Conservation (phyloP, 2,888 invertebrate genomes). For the Chelonus formosanus region DNA sequence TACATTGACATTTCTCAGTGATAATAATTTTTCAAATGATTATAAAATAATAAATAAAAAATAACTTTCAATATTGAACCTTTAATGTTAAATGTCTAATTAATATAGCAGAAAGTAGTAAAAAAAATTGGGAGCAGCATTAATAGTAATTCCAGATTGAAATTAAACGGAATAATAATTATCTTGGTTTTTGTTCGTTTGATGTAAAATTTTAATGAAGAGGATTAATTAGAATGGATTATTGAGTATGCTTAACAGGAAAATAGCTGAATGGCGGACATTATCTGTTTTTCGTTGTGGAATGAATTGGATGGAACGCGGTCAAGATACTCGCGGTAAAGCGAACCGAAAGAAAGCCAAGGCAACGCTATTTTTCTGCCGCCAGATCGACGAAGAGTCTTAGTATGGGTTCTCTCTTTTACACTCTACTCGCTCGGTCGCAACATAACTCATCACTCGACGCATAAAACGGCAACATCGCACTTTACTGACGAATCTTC, state of each 20-base stretch:
- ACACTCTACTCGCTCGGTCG: conserved; percentile 23
- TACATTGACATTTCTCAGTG: too few relatives aligned
- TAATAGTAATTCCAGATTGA: too few relatives aligned
- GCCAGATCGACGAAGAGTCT: conserved; percentile 32
- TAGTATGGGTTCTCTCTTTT: conserved; percentile 16
- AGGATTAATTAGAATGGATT: too few relatives aligned
- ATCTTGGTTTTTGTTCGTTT: conserved; percentile 19
- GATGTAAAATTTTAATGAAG: neutral
- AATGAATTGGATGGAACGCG: conserved; percentile 30
- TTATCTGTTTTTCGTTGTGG: neutral
- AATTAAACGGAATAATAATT: neutral
- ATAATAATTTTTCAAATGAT: too few relatives aligned
- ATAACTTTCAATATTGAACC: too few relatives aligned
- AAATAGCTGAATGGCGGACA: neutral
- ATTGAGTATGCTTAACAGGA: neutral
- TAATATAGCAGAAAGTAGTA: too few relatives aligned
- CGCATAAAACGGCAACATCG: conserved; percentile 28
- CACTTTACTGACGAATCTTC: conserved; percentile 18
- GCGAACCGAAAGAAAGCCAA: conserved; percentile 46
- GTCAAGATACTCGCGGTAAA: conserved; percentile 31
- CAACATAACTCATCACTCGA: conserved; percentile 38
- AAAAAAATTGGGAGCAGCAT: too few relatives aligned
- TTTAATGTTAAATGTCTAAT: too few relatives aligned
- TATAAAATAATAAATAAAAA: too few relatives aligned
- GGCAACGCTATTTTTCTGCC: conserved; percentile 47